Conservation (phyloP, 1,140 invertebrate genomes). For the Pogonognathellus flavescens region DNA sequence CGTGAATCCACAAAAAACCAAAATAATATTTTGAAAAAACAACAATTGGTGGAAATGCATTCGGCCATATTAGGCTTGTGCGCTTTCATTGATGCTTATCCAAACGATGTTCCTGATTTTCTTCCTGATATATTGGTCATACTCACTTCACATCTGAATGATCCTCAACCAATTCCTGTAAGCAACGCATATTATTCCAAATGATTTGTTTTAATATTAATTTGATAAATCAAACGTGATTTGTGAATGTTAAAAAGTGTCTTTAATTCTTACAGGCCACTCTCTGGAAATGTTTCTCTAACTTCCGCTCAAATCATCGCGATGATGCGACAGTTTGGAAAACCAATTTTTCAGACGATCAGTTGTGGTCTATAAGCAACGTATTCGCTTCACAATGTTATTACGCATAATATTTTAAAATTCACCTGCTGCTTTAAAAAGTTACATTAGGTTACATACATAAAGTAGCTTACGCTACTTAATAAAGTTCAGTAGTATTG, state of each 20-base stretch:
- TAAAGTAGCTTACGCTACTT: no score
- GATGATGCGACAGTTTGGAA: constrained; percentile 92
- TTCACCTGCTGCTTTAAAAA: no score
- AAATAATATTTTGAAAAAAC: constrained; percentile 58
- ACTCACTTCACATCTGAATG: constrained; percentile 84
- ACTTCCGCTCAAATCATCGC: constrained; percentile 93
- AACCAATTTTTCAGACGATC: constrained; percentile 90
- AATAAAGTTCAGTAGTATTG: no score
- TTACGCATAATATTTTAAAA: constrained; percentile 78
- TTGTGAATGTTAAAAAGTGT: no score
- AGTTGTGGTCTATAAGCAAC: constrained; percentile 87
- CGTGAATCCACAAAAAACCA: constrained; percentile 15
- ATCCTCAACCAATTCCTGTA: constrained; percentile 92
- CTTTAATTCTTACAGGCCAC: constrained; percentile 75
- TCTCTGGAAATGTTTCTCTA: constrained; percentile 87
- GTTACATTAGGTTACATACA: no score
- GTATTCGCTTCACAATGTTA: constrained; percentile 91
- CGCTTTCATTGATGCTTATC: constrained; percentile 87
- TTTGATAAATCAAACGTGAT: background rate
- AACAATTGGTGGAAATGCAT: constrained; percentile 74
- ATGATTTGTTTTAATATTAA: background rate
- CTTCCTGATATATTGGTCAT: constrained; percentile 86
- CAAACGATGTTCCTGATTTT: constrained; percentile 89
- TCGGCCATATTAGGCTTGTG: constrained; percentile 89
- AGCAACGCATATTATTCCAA: constrained; percentile 68